phyloP scores from a whole-genome alignment of 2,797 vertebrate species.

The Urosaurus nigricauda region DNA sequence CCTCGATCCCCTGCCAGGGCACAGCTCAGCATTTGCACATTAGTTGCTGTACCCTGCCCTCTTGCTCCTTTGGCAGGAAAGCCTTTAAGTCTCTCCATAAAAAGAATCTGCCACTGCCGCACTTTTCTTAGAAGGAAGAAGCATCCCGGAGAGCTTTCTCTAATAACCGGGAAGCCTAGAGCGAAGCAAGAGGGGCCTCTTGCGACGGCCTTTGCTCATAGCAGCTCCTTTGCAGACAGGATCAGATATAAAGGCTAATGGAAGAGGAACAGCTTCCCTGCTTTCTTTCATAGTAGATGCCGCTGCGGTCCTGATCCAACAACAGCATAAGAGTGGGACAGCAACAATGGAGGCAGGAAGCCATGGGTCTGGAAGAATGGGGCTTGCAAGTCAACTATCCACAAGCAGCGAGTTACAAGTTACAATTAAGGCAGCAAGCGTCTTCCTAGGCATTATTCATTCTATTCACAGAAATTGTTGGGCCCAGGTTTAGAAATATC shows the following conservation, averaged over 20 bases:
- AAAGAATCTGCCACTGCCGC: neutral
- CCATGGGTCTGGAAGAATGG: too few relatives aligned
- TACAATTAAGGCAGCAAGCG: too few relatives aligned
- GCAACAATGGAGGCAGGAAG: neutral
- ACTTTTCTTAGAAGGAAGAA: accelerated
- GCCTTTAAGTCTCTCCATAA: neutral
- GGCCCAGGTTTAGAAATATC: too few relatives aligned
- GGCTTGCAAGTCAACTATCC: too few relatives aligned
- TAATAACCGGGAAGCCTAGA: accelerated
- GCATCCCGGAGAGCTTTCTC: accelerated
- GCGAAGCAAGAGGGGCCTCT: slow-evolving; percentile 61
- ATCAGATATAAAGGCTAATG: too few relatives aligned
- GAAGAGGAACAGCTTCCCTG: neutral
- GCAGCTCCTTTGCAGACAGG: accelerated
- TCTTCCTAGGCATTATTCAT: too few relatives aligned
- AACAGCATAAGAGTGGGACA: neutral
- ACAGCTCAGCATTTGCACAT: too few relatives aligned
- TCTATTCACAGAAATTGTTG: too few relatives aligned
- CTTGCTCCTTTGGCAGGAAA: neutral
- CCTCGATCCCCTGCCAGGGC: neutral
- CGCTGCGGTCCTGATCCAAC: neutral
- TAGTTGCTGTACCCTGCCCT: neutral
- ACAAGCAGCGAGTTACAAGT: too few relatives aligned
- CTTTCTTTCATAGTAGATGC: neutral
- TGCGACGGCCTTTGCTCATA: slow-evolving; percentile 34